A percentile compares a stretch with the other conserved stretches of the same genome.
Conservation (phyloP, 2,113 vertebrate species). For the Balaenoptera acutorostrata region DNA sequence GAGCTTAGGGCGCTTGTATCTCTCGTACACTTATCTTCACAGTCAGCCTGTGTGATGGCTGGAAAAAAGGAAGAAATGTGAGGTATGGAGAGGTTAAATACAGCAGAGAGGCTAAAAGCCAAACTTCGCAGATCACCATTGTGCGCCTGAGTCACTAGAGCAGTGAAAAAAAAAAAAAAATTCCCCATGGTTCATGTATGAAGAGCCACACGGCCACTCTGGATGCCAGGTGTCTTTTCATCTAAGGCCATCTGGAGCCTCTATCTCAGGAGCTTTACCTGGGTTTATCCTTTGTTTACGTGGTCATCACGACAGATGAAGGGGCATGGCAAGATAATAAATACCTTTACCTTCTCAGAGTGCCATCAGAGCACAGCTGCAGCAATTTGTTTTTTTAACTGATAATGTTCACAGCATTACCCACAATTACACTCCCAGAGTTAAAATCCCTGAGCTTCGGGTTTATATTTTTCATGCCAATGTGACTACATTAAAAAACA, state of each 20-base stretch:
- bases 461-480: not conserved
- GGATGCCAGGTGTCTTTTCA: not conserved
- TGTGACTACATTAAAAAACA: not conserved
- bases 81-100: not conserved
- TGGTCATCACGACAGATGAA: not conserved
- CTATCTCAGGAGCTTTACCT: not conserved
- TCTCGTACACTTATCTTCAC: not conserved
- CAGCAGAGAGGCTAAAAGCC: not conserved
- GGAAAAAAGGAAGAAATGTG: not conserved
- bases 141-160: not conserved
- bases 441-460: not conserved
- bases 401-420: not conserved
- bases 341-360: not conserved
- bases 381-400: not conserved
- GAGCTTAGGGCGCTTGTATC: not conserved
- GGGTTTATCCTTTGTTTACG: not conserved
- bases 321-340: not conserved
- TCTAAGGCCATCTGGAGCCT: not conserved
- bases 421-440: not conserved
- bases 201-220: not conserved
- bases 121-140: not conserved
- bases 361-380: not conserved
- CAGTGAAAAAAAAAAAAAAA: not conserved
- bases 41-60: not conserved
- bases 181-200: not conserved